phyloP scores from a whole-genome alignment of 2,888 invertebrate genomes.

The Eubasilissa splendida region DNA sequence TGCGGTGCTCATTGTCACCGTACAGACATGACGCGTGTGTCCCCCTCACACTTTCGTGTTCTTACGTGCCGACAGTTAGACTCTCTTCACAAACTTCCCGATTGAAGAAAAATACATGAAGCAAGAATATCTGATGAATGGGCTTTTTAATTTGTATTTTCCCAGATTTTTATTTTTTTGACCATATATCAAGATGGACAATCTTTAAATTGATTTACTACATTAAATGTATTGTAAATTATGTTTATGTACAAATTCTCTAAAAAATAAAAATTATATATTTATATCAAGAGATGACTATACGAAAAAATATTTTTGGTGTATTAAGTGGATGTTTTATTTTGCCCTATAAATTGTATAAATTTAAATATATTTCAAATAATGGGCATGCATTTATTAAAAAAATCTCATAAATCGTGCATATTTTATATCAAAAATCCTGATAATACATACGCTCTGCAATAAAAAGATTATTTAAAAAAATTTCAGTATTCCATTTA shows the following conservation, averaged over 20 bases:
- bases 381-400: constrained; percentile 24
- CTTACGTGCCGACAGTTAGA: neutral
- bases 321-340: constrained; percentile 23
- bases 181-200: constrained; percentile 29
- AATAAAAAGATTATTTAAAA: no score
- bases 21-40: no score
- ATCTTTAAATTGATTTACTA: constrained; percentile 62
- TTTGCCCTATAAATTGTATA: constrained; percentile 24
- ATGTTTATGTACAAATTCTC: constrained; percentile 61
- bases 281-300: constrained; percentile 38
- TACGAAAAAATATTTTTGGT: constrained; percentile 37
- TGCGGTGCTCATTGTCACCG: no score
- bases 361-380: constrained; percentile 3
- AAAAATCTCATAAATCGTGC: neutral
- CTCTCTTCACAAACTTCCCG: constrained; percentile 15
- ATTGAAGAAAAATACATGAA: constrained; percentile 19
- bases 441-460: no score
- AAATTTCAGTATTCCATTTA: no score
- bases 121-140: constrained; percentile 44
- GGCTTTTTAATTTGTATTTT: constrained; percentile 16
- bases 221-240: constrained; percentile 63
- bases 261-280: constrained; percentile 35
- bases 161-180: constrained; percentile 6
- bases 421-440: no score
- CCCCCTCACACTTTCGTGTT: neutral